Base-by-base conservation (phyloP, 1,140 invertebrate genomes). In the Oryzaephilus surinamensis region DNA sequence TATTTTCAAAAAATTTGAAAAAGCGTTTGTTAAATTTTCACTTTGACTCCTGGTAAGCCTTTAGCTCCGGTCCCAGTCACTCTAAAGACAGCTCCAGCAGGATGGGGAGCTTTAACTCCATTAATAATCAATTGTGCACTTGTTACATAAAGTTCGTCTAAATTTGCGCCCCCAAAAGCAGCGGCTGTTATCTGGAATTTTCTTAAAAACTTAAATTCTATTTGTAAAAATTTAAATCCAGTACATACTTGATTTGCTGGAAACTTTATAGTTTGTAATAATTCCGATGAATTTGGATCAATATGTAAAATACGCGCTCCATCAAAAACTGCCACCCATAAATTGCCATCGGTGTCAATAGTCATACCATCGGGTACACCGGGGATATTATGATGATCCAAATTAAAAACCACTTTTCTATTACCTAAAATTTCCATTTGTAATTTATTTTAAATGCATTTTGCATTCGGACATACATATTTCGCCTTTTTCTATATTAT, bases 121-220 rank as follows among this genome's bases (percentile, higher is more conserved):
- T 48, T 48, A 7, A 51, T 31, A 4, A 41, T 42, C 2, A 55
- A 41, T 34, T 34, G 41, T 1, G 75, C 76, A 0, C 74, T 73
- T 0, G 85, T 90, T 12, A 88, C 81, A 52, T 77, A 89, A 2
- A 90, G 62, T 38, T 76, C 72, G 54, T 84, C 77, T 19, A 84
- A 59, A 51, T 82, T 71, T 1, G 72, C 61, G 2, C 85, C 86
- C 4, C 87, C 87, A 53, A 84, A 92, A 32, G 80, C 77, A 0
- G 74, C 76, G 0, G 84, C 89, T 0, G 87, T 90, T 6, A 84
- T 60, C 41, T 60, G 17, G 17, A 24, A 27, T 11, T 26, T 12
- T 72, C 39, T 46, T 39, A n/a, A 42, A 29, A 6, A 15, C n/a
- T 21, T 41, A 33, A 7, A 33, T 6, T 2, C 6, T 13, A 8